Conservation (phyloP, 2,888 invertebrate genomes). For the Hypsopygia costalis region DNA sequence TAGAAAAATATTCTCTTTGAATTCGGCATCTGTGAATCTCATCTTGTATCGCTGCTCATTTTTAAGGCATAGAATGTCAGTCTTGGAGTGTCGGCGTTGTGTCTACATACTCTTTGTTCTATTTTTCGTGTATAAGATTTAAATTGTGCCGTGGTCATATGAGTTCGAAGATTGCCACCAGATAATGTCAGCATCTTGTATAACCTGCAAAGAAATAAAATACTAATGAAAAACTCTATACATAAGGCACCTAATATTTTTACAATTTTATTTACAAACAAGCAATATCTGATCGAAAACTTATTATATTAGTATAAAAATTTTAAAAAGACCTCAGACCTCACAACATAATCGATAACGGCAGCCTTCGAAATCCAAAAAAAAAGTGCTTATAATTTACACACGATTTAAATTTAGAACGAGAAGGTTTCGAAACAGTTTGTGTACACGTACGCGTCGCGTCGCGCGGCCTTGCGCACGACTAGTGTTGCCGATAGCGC, state of each 20-base stretch:
- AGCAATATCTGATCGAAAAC: conserved; percentile 2
- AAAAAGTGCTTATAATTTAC: conserved; percentile 19
- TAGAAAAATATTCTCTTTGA: conserved; percentile 41
- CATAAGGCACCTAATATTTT: no score
- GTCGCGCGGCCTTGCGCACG: conserved; percentile 69
- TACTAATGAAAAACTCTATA: neutral
- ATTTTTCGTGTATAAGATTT: conserved; percentile 9
- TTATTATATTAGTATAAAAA: neutral
- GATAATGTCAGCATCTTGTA: conserved; percentile 59
- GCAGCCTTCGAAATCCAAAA: conserved; percentile 13
- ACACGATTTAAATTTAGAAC: conserved; percentile 41
- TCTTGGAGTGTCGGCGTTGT: conserved; percentile 39
- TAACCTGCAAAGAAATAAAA: conserved; percentile 52
- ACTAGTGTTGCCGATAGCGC: conserved; percentile 61
- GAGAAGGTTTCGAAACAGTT: conserved; percentile 45
- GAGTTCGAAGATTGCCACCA: conserved; percentile 29
- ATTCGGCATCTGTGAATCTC: conserved; percentile 32
- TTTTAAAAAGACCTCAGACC: neutral
- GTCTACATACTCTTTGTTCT: conserved; percentile 36
- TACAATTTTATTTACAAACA: no score
- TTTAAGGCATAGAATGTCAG: conserved; percentile 65
- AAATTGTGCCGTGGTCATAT: conserved; percentile 21
- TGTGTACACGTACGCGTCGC: conserved; percentile 49
- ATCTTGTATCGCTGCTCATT: conserved; percentile 57
- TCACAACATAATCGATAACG: neutral